Evolutionary conservation across 2,888 invertebrate species (phyloP).

Genomic region (Calliphora vomitoria): DNA sequence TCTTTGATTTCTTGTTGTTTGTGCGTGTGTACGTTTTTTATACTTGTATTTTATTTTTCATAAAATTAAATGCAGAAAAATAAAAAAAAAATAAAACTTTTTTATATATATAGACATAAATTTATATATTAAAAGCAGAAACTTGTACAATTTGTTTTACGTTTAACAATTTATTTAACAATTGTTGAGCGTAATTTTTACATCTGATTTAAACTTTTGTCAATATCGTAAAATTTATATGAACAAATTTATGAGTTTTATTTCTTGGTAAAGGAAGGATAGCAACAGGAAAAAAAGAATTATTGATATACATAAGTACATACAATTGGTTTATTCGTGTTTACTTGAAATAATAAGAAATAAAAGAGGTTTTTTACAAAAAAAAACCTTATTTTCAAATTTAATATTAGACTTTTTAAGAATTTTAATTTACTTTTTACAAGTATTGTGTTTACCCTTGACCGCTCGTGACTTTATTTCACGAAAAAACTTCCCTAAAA

Average conservation of each 20-base stretch:
- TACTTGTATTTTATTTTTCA: not conserved
- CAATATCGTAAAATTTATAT: slow-evolving; percentile 20
- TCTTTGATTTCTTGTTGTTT: not conserved
- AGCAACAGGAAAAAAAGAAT: not conserved
- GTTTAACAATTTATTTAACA: slow-evolving; percentile 37
- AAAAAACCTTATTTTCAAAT: not conserved
- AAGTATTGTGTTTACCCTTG: not conserved
- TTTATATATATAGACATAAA: slow-evolving; percentile 22
- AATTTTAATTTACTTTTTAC: not conserved
- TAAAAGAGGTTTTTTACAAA: not conserved
- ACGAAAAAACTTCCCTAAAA: slow-evolving; percentile 1
- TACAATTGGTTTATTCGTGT: not conserved
- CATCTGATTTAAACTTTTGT: slow-evolving; percentile 40
- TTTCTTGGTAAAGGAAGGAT: not conserved
- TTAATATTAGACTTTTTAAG: not conserved
- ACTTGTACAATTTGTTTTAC: slow-evolving; percentile 18
- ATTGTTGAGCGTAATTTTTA: slow-evolving; percentile 7
- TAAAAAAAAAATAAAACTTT: not conserved
- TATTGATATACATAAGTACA: not conserved
- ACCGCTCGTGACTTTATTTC: not conserved
- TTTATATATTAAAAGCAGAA: slow-evolving; percentile 5
- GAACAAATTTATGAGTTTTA: not conserved
- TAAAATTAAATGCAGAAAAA: slow-evolving; percentile 21
- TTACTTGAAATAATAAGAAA: not conserved
- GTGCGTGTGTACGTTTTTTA: not conserved